Conservation (phyloP, 2,113 vertebrate species). For the Scomber scombrus region DNA sequence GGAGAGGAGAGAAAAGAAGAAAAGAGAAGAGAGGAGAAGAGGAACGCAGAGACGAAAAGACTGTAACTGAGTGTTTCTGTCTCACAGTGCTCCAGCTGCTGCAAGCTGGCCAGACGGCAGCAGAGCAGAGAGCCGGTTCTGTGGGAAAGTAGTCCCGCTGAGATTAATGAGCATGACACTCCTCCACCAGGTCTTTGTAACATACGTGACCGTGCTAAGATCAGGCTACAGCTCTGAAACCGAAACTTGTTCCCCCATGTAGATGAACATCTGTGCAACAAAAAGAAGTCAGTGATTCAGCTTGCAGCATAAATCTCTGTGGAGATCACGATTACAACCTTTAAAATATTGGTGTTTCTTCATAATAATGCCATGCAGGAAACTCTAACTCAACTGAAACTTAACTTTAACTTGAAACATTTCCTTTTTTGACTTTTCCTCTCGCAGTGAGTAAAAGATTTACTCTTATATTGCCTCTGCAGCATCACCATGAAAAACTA, state of each 20-base stretch:
- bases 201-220: constrained; percentile 57
- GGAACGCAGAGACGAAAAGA: constrained; percentile 2
- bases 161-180: constrained; percentile 71
- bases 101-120: constrained; percentile 44
- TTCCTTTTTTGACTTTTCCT: no score
- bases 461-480: no score
- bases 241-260: constrained; percentile 27
- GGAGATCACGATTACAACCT: neutral
- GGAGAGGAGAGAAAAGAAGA: neutral
- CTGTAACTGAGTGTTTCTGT: constrained; percentile 36
- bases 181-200: constrained; percentile 52
- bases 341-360: neutral
- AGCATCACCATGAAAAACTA: no score
- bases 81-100: constrained; percentile 62
- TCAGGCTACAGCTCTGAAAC: constrained; percentile 47
- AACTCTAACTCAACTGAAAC: no score
- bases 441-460: no score
- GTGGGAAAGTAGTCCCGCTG: constrained; percentile 71
- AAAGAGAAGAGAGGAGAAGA: neutral
- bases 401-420: no score
- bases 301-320: neutral
- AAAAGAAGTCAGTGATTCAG: neutral
- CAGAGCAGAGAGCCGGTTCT: constrained; percentile 48
- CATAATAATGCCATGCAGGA: no score
- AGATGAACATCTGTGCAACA: constrained; percentile 1